Base-by-base conservation (phyloP, 92 coral and sea anemone genomes). In the Phenganax marumi region DNA sequence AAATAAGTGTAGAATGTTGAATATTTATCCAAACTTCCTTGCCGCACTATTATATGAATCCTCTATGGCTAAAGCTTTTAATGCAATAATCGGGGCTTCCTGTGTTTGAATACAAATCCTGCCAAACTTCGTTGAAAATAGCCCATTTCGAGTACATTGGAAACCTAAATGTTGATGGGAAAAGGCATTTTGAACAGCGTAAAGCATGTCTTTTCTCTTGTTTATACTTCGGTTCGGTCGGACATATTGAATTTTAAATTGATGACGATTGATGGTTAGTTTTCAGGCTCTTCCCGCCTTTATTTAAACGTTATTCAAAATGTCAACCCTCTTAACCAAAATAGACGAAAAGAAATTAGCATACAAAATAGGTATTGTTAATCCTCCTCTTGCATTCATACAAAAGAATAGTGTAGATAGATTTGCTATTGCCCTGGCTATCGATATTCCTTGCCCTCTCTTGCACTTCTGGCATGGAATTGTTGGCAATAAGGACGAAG, bases 401-500 rank as follows among this genome's bases (percentile, higher is more conserved):
- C 64, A 65, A 3, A 52, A 80, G 26, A 39, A 48, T 12, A 55
- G 60, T 10, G 33, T 64, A 46, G 70, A 52, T 26, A 50, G 57
- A 18, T 69, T 47, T n/a, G n/a, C n/a, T n/a, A n/a, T n/a, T n/a
- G n/a, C n/a, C n/a, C n/a, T n/a, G n/a, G n/a, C n/a, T n/a, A 19
- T 21, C 63, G 17, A 53, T 73, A 84, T 84, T 8, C 81, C 75
- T 12, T 73, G 21, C 58, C 82, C 87, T 8, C 57, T 83, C 17
- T 21, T 60, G 48, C 33, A 84, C 43, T 71, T 73, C 21, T 84
- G 87, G 87, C 82, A 84, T 47, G 62, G 53, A 56, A 57, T 50
- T 25, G 86, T 69, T 33, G 55, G 56, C 5, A 11, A n/a, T 7
- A 53, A 1, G 13, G 76, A 49, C 16, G 39, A 61, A 43, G 53